A percentile compares a stretch with the other conserved stretches of the same genome.
Evolutionary conservation across 2,888 invertebrate species (phyloP).

Genomic region (Drosophila rubida): DNA sequence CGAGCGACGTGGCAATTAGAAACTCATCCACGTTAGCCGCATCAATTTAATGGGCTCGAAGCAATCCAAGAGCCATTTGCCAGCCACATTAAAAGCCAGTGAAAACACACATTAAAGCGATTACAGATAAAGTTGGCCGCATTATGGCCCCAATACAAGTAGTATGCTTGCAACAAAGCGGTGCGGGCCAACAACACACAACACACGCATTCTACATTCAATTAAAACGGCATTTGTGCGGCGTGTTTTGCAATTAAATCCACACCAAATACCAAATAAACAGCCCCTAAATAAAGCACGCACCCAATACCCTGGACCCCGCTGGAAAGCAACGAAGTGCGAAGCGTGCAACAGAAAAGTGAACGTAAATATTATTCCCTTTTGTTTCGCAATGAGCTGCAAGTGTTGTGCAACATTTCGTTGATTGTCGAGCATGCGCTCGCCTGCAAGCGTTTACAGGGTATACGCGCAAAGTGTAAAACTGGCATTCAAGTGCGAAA

Average conservation of each 20-base stretch:
- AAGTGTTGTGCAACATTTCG: no score
- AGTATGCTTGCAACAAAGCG: conserved; percentile 31
- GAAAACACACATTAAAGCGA: conserved; percentile 70
- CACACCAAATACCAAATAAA: conserved; percentile 38
- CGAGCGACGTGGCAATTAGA: conserved; percentile 44
- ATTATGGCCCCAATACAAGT: conserved; percentile 33
- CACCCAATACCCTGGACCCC: conserved; percentile 3
- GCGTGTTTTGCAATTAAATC: conserved; percentile 36
- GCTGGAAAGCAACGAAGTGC: no score
- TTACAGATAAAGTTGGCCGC: conserved; percentile 48
- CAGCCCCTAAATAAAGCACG: conserved; percentile 3
- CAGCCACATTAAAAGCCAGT: conserved; percentile 67
- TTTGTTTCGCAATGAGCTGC: no score
- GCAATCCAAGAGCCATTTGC: conserved; percentile 65
- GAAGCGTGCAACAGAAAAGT: no score
- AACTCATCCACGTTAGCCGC: conserved; percentile 18
- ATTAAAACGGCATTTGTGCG: conserved; percentile 40
- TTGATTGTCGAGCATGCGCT: no score
- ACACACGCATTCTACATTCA: conserved; percentile 22
- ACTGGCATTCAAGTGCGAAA: conserved; percentile 14
- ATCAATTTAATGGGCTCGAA: conserved; percentile 60
- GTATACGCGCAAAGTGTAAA: conserved; percentile 11
- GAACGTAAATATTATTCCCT: no score
- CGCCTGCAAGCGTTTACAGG: no score
- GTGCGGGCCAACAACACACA: background rate